phyloP scores from a whole-genome alignment of 2,797 vertebrate genomes.

The Eulemur albifrons region DNA sequence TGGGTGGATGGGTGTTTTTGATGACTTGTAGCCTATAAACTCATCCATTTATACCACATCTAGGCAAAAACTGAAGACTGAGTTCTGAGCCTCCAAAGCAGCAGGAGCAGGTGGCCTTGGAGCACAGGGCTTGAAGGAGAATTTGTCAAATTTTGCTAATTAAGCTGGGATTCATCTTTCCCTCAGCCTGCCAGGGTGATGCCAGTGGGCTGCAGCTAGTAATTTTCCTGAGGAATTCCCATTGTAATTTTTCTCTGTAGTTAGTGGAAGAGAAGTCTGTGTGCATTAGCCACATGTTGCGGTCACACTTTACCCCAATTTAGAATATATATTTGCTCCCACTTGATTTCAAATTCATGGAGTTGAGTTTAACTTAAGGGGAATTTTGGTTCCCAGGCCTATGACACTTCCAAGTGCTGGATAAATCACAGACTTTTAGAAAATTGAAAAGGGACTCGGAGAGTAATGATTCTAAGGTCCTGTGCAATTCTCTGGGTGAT shows the following conservation, averaged over 20 bases:
- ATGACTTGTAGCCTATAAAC: neutral
- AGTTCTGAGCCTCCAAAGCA: neutral
- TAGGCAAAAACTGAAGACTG: neutral
- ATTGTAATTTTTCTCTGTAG: neutral
- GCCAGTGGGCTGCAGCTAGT: neutral
- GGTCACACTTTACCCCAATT: constrained; percentile 1
- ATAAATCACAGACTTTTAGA: constrained; percentile 47
- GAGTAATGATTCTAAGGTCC: constrained; percentile 20
- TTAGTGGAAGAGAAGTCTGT: constrained; percentile 46
- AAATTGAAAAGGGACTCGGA: constrained; percentile 59
- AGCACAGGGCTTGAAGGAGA: neutral
- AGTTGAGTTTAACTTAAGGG: constrained; percentile 60
- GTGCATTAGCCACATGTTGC: neutral
- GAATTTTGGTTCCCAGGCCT: constrained; percentile 33
- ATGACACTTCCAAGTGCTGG: neutral
- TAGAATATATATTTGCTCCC: constrained; percentile 27
- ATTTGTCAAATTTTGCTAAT: constrained; percentile 67
- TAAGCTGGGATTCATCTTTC: constrained; percentile 51
- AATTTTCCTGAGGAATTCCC: constrained; percentile 61
- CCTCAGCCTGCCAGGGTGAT: constrained; percentile 23
- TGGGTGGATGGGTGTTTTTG: neutral
- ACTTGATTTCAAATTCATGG: constrained; percentile 49
- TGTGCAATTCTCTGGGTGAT: neutral
- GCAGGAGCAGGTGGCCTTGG: constrained; percentile 20
- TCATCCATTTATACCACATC: neutral